phyloP scores from a whole-genome alignment of 2,888 invertebrate species.

The Pachycephus smyrnensis region DNA sequence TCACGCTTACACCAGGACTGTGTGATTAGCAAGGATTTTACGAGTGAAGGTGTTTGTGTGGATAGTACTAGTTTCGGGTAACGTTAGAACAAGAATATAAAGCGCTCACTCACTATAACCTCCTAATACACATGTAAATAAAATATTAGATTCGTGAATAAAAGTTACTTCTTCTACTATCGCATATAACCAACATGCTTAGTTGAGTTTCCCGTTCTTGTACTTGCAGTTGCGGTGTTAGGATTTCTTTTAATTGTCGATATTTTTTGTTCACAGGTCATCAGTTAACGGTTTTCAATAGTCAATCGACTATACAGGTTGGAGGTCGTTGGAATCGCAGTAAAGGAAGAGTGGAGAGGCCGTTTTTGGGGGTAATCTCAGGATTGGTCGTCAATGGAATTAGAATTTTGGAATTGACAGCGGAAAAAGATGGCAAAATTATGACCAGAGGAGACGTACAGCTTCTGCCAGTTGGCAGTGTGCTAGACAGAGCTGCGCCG shows the following conservation, averaged over 20 bases:
- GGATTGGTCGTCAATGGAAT: slow-evolving; percentile 91
- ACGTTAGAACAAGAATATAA: background rate
- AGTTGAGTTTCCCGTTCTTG: background rate
- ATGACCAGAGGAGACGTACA: slow-evolving; percentile 87
- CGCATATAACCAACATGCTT: background rate
- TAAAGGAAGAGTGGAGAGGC: slow-evolving; percentile 78
- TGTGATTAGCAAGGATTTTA: background rate
- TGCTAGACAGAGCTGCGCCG: slow-evolving; percentile 79
- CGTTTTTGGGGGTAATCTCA: slow-evolving; percentile 89
- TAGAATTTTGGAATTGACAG: slow-evolving; percentile 85
- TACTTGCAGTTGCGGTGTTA: slow-evolving; percentile 1
- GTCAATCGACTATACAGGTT: slow-evolving; percentile 88
- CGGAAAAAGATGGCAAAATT: slow-evolving; percentile 83
- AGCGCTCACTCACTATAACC: background rate
- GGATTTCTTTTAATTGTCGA: slow-evolving; percentile 4
- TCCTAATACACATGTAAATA: slow-evolving; percentile 2
- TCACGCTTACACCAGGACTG: background rate
- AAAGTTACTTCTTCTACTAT: background rate
- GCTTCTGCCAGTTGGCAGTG: slow-evolving; percentile 74
- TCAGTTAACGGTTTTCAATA: slow-evolving; percentile 90
- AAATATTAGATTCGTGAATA: background rate
- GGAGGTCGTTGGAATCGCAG: slow-evolving; percentile 85
- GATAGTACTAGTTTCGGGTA: background rate
- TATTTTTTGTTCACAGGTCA: slow-evolving; percentile 44
- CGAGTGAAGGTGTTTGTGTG: background rate